Conservation (phyloP, 53 echinoderm and acorn worm species). For the Paracentrotus lividus region DNA sequence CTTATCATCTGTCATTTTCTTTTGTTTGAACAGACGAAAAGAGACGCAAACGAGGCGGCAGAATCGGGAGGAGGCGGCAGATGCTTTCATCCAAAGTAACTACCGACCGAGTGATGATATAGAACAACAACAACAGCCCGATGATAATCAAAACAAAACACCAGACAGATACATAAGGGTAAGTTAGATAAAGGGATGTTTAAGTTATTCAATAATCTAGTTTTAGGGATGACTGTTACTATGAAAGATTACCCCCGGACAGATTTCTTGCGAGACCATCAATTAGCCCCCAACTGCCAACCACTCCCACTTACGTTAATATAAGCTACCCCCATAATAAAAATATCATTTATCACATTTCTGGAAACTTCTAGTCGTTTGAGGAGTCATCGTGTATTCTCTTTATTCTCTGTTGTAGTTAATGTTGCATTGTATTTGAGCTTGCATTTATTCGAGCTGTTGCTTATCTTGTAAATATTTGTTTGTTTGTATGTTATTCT, state of each 20-base stretch:
- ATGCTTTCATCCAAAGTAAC: slow-evolving; percentile 39
- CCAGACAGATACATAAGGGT: slow-evolving; percentile 56
- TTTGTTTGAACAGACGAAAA: not conserved
- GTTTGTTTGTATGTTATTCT: no score
- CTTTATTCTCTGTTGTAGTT: no score
- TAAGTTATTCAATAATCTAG: not conserved
- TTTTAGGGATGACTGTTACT: not conserved
- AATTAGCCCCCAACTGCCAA: not conserved
- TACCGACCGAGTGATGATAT: not conserved
- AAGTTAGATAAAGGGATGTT: not conserved
- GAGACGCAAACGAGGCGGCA: not conserved
- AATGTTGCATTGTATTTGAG: no score
- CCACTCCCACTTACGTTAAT: no score
- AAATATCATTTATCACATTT: no score
- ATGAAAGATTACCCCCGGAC: not conserved
- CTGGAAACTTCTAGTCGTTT: no score
- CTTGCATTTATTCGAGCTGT: no score
- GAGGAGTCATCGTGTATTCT: no score
- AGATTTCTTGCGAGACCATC: not conserved
- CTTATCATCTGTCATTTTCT: not conserved
- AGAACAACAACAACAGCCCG: slow-evolving; percentile 10
- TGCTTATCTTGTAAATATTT: no score
- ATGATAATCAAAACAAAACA: slow-evolving; percentile 40
- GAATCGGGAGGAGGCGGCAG: slow-evolving; percentile 12
- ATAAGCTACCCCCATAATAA: no score